phyloP scores from a whole-genome alignment of 2,797 vertebrate species.

The Apogon hyalosoma region DNA sequence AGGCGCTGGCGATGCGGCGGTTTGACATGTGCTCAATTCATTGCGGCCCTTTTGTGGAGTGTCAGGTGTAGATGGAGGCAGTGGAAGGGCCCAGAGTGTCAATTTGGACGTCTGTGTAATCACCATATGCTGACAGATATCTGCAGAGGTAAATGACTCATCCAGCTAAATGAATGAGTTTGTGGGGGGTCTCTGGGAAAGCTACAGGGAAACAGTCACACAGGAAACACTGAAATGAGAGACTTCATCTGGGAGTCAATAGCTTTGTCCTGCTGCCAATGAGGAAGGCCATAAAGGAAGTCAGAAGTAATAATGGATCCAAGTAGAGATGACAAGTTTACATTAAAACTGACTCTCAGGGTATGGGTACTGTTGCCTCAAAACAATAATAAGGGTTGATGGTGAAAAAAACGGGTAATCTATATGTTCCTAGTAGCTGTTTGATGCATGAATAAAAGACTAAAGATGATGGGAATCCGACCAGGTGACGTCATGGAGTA shows the following conservation, averaged over 20 bases:
- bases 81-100: neutral
- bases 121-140: conserved; percentile 33
- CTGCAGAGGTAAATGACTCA: conserved; percentile 18
- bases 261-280: conserved; percentile 11
- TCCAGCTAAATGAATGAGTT: conserved; percentile 8
- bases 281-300: conserved; percentile 7
- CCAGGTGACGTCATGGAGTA: too few relatives aligned
- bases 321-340: conserved; percentile 5
- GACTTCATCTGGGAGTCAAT: conserved; percentile 14
- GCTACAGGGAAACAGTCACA: too few relatives aligned
- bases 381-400: too few relatives aligned
- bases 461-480: too few relatives aligned
- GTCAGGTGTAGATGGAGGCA: neutral
- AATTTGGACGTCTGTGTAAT: conserved; percentile 30
- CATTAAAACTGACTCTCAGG: conserved; percentile 10
- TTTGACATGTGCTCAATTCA: conserved; percentile 56
- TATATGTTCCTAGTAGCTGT: too few relatives aligned
- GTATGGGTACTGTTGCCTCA: neutral
- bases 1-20: conserved; percentile 22
- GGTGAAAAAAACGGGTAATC: too few relatives aligned
- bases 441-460: too few relatives aligned
- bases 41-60: conserved; percentile 22
- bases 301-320: neutral
- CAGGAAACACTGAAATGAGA: too few relatives aligned
- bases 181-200: conserved; percentile 9